Evolutionary conservation across 2,888 invertebrate genomes (phyloP).

Genomic region (Scelioninae gen. 1): DNA sequence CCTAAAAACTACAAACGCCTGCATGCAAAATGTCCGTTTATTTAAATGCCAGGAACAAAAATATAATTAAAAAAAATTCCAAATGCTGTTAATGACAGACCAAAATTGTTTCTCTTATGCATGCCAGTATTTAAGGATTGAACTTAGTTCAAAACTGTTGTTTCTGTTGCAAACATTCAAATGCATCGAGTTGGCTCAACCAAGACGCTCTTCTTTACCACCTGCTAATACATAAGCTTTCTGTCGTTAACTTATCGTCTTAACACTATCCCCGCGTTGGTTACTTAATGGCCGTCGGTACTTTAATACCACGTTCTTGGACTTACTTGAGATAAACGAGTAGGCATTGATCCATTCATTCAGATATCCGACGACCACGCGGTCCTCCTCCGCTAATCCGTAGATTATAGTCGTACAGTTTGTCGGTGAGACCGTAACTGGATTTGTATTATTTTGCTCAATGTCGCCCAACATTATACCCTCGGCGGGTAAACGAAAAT

Average conservation of each 20-base stretch:
- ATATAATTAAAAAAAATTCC: constrained; percentile 14
- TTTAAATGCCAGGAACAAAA: constrained; percentile 27
- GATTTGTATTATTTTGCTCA: constrained; percentile 74
- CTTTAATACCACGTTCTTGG: constrained; percentile 15
- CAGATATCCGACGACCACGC: constrained; percentile 87
- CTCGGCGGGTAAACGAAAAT: constrained; percentile 76
- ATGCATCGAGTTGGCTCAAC: constrained; percentile 5
- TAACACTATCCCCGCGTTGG: constrained; percentile 47
- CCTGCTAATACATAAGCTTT: constrained; percentile 31
- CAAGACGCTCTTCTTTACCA: constrained; percentile 52
- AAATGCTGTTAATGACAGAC: constrained; percentile 36
- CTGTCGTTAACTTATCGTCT: constrained; percentile 40
- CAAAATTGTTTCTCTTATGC: constrained; percentile 15
- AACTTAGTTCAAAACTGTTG: no score
- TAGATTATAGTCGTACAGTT: constrained; percentile 86
- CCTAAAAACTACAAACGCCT: constrained; percentile 42
- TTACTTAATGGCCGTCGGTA: constrained; percentile 64
- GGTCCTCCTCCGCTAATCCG: constrained; percentile 84
- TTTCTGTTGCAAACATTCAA: constrained; percentile 13
- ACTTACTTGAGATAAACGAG: constrained; percentile 89
- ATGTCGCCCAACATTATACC: constrained; percentile 78
- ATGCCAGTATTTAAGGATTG: constrained; percentile 11
- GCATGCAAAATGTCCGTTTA: constrained; percentile 53
- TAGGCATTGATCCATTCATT: constrained; percentile 90
- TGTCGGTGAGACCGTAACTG: constrained; percentile 75